phyloP scores from a whole-genome alignment of 2,113 vertebrate genomes.

The Nothocercus nigrocapillus region DNA sequence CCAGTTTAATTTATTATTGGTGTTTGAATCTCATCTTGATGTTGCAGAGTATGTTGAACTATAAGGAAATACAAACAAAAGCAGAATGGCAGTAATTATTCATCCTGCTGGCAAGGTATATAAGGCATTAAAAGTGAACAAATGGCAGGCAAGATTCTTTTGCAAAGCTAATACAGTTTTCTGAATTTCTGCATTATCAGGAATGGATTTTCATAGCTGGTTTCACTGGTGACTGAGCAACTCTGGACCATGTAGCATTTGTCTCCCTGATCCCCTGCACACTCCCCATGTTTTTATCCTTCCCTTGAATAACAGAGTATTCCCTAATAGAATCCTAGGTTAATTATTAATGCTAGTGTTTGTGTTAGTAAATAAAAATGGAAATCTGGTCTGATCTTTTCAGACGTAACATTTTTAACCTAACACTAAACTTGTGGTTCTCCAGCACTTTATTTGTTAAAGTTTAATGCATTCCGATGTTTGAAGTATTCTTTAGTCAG shows the following conservation, averaged over 20 bases:
- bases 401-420: not conserved
- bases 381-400: not conserved
- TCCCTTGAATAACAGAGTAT: not conserved
- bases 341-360: conserved; percentile 40
- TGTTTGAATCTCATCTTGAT: not conserved
- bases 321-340: conserved; percentile 10
- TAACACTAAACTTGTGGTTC: not conserved
- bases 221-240: not conserved
- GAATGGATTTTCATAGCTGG: not conserved
- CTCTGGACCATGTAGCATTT: not conserved
- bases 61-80: not conserved
- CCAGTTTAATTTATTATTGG: not conserved
- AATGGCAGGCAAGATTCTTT: not conserved
- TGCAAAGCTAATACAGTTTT: not conserved
- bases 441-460: conserved; percentile 42
- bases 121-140: not conserved
- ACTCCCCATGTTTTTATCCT: not conserved
- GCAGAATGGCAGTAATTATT: not conserved
- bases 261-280: not conserved
- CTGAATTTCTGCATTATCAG: not conserved
- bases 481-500: conserved; percentile 3
- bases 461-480: conserved; percentile 16
- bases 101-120: not conserved
- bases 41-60: not conserved
- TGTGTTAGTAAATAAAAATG: conserved; percentile 47